Base-by-base conservation (phyloP, 2,113 vertebrate genomes). In the Chaetura pelagica region DNA sequence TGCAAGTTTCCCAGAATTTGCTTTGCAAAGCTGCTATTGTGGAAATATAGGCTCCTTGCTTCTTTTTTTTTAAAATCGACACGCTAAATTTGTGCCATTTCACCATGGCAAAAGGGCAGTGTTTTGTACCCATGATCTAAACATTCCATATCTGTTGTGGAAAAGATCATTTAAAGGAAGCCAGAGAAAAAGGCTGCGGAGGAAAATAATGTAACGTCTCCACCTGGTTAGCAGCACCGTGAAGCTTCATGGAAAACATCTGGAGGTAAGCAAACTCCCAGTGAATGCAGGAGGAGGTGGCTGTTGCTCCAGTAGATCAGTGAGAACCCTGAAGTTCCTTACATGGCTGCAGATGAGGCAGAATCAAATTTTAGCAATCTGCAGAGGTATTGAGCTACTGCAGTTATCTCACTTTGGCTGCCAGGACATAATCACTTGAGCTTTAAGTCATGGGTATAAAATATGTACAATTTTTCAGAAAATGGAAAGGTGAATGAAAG, bases 1-100 rank as follows among this genome's bases (percentile, higher is more conserved):
- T 8, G 16, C n/a, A 87, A 58, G 64, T 87, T 96, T 96, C 84
- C 49, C 62, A 84, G 93, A 94, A 96, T 78, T 93, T 92, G 35
- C 32, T 90, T 92, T 84, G 61, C 62, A 57, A 79, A 64, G 34
- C 59, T 92, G 7, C 61, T 93, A 14, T 44, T 84, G 26, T 93
- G 64, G 73, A 95, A 93, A 88, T 67, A 73, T 0, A 90, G 17
- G 2, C 32, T 77, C 58, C 32, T 64, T 85, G 10, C 5, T 6
- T 48, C 17, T 48, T 49, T 30, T 38, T 48, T 8, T 42, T 14
- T 12, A 42, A 42, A 42, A 42, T 10, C 38, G 38, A 10, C 38
- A 38, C 38, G 38, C 20, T 67, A 77, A 67, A 81, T 86, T 84
- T 26, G 2, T 86, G 26, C n/a, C 80, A 67, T 93, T 88, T 94